A percentile compares a stretch with the other conserved stretches of the same genome.
Evolutionary conservation across 2,113 vertebrate genomes (phyloP).

Genomic region (Ranitomeya variabilis): DNA sequence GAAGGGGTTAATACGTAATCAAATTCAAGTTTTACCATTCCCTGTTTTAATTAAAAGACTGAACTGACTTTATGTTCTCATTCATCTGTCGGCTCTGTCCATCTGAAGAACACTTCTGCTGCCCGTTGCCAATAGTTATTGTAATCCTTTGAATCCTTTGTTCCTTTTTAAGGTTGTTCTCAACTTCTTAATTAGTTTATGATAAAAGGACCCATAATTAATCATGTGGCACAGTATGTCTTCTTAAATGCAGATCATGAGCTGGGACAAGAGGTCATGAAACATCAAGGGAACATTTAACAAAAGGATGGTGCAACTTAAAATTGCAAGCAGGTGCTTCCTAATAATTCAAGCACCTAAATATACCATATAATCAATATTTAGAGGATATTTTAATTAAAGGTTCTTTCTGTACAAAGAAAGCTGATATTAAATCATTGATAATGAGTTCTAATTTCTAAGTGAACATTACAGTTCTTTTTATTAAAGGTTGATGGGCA

Average conservation of each 20-base stretch:
- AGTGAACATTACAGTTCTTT: too few relatives aligned
- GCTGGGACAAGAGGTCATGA: conserved; percentile 19
- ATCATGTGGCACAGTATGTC: conserved; percentile 27
- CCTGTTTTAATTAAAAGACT: conserved; percentile 25
- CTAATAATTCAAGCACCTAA: not conserved
- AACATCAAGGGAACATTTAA: conserved; percentile 46
- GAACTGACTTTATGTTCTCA: conserved; percentile 7
- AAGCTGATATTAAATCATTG: too few relatives aligned
- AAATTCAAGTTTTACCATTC: not conserved
- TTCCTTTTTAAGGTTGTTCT: conserved; percentile 27
- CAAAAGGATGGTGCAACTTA: conserved; percentile 13
- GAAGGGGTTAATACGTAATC: not conserved
- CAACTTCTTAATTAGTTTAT: conserved; percentile 32
- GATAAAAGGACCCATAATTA: conserved; percentile 47
- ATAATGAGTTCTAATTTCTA: too few relatives aligned
- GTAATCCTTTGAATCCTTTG: not conserved
- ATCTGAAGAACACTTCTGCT: not conserved
- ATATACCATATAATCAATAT: not conserved
- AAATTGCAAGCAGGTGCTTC: conserved; percentile 8
- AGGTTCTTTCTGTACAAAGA: not conserved
- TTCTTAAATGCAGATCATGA: conserved; percentile 15
- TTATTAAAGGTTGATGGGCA: too few relatives aligned
- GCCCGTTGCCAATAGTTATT: conserved; percentile 34
- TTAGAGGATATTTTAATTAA: not conserved
- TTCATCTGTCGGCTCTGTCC: not conserved